A percentile compares a stretch with the other conserved stretches of the same genome.
phyloP scores from a whole-genome alignment of 2,888 invertebrate species.

The Calliphora vomitoria region DNA sequence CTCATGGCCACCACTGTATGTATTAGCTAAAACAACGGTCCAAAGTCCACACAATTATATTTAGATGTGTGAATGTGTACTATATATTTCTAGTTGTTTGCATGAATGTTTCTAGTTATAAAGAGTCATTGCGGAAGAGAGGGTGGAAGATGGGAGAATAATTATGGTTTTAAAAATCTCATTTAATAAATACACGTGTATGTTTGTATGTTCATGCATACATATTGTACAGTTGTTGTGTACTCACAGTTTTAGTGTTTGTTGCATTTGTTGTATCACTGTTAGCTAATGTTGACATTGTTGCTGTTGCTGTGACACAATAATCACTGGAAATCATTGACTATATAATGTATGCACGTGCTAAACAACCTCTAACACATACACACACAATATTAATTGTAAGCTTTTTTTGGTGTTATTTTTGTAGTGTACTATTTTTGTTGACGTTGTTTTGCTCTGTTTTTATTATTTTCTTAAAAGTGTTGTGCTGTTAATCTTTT shows the following conservation, averaged over 20 bases:
- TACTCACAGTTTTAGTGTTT: conserved; percentile 42
- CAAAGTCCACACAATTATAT: neutral
- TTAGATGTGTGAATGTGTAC: neutral
- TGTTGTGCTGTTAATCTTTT: neutral
- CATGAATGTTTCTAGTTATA: neutral
- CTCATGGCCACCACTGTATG: too few species aligned
- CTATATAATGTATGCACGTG: conserved; percentile 23
- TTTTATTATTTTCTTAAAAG: neutral
- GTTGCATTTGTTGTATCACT: neutral
- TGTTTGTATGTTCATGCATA: neutral
- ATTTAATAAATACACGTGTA: neutral
- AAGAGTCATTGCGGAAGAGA: too few species aligned
- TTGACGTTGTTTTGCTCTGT: neutral
- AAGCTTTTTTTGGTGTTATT: neutral
- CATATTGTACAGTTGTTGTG: neutral
- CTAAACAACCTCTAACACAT: neutral
- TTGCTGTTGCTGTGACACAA: conserved; percentile 5
- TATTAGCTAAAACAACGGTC: neutral
- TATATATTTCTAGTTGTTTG: neutral
- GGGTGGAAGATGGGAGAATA: too few species aligned
- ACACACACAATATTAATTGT: neutral
- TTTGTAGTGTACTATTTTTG: neutral
- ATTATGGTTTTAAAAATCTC: too few species aligned
- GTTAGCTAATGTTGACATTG: conserved; percentile 41
- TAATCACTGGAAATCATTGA: neutral